These are phyloP conservation scores for Aplodontia rufa DNA, from an alignment of 2,113 vertebrate genomes.

Conservation along the genomic window DNA sequence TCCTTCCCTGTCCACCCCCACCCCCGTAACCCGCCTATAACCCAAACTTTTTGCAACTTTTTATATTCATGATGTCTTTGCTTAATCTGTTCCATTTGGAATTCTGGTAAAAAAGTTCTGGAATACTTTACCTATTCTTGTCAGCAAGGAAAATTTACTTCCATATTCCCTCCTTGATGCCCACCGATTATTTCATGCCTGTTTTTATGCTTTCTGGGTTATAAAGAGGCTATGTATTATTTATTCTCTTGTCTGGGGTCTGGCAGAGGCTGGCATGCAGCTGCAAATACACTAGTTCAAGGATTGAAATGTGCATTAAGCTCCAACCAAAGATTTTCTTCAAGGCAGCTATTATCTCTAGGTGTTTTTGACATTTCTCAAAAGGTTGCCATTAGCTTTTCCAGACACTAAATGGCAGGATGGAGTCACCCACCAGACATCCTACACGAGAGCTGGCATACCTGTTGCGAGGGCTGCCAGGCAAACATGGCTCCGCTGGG, in stretches of 20 bases:
- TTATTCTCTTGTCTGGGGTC: background rate
- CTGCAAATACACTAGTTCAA: background rate
- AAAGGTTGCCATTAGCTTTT: background rate
- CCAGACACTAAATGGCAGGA: background rate
- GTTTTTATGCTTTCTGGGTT: background rate
- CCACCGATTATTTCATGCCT: background rate
- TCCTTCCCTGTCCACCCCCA: no score
- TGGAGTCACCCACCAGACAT: background rate
- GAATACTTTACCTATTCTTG: background rate
- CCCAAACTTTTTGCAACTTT: background rate
- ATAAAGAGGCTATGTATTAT: background rate
- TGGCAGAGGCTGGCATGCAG: background rate
- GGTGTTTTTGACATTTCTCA: background rate
- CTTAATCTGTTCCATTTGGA: background rate
- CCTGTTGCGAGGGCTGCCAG: background rate
- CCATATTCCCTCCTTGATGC: background rate
- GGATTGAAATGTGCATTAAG: background rate
- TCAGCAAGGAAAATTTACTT: background rate
- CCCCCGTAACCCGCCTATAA: background rate
- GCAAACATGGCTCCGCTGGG: background rate
- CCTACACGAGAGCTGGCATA: background rate
- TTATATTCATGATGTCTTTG: background rate
- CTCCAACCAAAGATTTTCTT: background rate
- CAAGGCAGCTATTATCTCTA: background rate
- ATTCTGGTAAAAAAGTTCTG: conserved; percentile 19